Base-by-base conservation (phyloP, 2,888 invertebrate genomes). In the Leptopilina drosophilae region DNA sequence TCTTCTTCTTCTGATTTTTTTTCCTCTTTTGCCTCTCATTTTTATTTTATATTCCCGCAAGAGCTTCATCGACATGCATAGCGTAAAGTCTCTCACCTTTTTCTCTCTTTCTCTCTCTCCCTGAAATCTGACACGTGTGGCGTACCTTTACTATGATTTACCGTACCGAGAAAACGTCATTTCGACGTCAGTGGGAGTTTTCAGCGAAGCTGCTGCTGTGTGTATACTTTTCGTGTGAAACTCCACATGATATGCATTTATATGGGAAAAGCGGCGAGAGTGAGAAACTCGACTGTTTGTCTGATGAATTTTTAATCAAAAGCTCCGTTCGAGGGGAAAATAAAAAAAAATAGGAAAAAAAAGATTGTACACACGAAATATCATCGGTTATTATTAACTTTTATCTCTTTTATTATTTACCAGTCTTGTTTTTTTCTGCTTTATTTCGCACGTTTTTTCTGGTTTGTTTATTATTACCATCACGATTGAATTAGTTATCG, bases 61-160 rank as follows among this genome's bases (percentile, higher is more conserved):
- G 53, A 49, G 53, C 69, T 69, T 56, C 69, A 69, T 69, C 69
- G 69, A 69, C 53, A 69, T 69, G 69, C 69, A 69, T 69, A 33
- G 33, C 53, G 53, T 26, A 33, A 33, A 69, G 69, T 56, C 53
- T 20, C 59, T 15, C 33, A 3, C 5, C 33, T n/a, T n/a, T n/a
- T n/a, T n/a, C n/a, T 33, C 33, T 33, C 33, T 33, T 5, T 33
- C 33, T 33, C 33, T 33, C 33, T 33, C 33, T 33, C 33, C 33
- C 59, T 69, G 26, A 69, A 69, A 69, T 69, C 69, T 69, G 69
- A 69, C 69, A 69, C 69, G 69, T 69, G 69, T 14, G 33, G 5
- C 26, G 33, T 53, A 69, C 53, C 26, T 69, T 69, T 69, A 69
- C 69, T 53, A 67, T 67, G 67, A 46, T 67, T 67, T 67, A 67